These are phyloP conservation scores for Drosophila percnosoma DNA, from an alignment of 2,888 invertebrate species.

Conservation along the genomic window DNA sequence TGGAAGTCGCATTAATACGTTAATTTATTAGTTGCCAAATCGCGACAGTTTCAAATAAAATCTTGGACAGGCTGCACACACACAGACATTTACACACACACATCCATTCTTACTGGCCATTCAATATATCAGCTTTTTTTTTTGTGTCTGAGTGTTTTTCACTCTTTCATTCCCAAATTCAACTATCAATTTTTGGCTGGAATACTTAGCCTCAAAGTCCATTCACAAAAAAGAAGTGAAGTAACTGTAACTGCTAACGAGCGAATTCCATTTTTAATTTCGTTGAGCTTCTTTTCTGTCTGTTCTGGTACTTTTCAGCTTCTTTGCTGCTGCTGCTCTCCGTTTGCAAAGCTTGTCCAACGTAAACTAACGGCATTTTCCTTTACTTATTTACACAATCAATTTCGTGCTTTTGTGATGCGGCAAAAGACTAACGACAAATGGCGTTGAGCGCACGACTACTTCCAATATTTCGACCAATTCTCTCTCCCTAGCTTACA, in stretches of 20 bases:
- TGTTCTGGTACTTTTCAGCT: conserved; percentile 20
- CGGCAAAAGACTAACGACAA: conserved; percentile 61
- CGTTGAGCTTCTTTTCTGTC: conserved; percentile 40
- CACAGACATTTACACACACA: neutral
- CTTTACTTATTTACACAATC: conserved; percentile 79
- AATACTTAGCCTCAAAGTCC: conserved; percentile 65
- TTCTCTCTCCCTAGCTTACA: conserved; percentile 2
- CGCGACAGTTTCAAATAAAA: neutral
- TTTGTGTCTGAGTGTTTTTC: conserved; percentile 11
- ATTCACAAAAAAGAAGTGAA: conserved; percentile 58
- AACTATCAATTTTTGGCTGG: conserved; percentile 58
- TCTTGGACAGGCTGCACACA: neutral
- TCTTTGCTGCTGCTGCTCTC: conserved; percentile 1
- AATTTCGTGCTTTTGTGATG: conserved; percentile 75
- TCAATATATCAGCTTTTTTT: conserved; percentile 33
- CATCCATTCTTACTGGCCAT: conserved; percentile 32
- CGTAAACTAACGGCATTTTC: conserved; percentile 80
- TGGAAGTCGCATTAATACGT: neutral
- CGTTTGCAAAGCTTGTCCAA: conserved; percentile 66
- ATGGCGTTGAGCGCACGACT: conserved; percentile 30
- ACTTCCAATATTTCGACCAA: conserved; percentile 1
- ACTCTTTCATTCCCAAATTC: conserved; percentile 10
- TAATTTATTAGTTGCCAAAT: neutral
- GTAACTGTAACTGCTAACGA: conserved; percentile 66
- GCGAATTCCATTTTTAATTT: conserved; percentile 80